phyloP scores from a whole-genome alignment of 2,797 vertebrate species.

The Heteromormyrus szaboi region DNA sequence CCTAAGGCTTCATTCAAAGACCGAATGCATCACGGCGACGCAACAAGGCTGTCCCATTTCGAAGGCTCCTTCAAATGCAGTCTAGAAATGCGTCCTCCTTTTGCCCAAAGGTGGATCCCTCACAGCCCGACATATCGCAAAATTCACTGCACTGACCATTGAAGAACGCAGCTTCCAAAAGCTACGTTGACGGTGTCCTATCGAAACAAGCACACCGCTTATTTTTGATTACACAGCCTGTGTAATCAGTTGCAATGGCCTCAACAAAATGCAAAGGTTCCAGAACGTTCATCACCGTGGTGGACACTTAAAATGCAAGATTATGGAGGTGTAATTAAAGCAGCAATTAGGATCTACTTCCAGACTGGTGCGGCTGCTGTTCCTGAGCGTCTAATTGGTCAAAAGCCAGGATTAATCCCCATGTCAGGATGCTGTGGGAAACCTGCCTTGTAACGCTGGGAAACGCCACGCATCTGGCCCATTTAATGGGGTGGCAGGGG shows the following conservation, averaged over 20 bases:
- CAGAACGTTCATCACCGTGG: conserved; percentile 55
- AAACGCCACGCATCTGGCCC: neutral
- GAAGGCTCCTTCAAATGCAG: neutral
- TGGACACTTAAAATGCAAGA: conserved; percentile 63
- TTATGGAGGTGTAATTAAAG: conserved; percentile 87
- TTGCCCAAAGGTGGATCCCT: neutral
- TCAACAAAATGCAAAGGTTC: conserved; percentile 55
- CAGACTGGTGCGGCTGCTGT: conserved; percentile 57
- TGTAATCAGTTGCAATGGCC: conserved; percentile 40
- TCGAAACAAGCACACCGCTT: too few relatives aligned
- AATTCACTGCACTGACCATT: neutral
- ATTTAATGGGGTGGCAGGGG: neutral
- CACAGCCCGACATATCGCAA: neutral
- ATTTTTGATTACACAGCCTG: neutral
- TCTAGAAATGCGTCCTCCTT: neutral
- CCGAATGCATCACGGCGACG: neutral
- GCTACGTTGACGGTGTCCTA: neutral
- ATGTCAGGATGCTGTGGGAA: conserved; percentile 60
- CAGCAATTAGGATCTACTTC: conserved; percentile 58
- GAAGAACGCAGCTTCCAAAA: neutral
- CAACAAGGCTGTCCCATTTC: neutral
- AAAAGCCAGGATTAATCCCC: conserved; percentile 72
- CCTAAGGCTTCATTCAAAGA: neutral
- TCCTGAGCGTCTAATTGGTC: conserved; percentile 76
- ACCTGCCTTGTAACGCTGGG: neutral